Base-by-base conservation (phyloP, 2,888 invertebrate species). In the Xylota segnis region DNA sequence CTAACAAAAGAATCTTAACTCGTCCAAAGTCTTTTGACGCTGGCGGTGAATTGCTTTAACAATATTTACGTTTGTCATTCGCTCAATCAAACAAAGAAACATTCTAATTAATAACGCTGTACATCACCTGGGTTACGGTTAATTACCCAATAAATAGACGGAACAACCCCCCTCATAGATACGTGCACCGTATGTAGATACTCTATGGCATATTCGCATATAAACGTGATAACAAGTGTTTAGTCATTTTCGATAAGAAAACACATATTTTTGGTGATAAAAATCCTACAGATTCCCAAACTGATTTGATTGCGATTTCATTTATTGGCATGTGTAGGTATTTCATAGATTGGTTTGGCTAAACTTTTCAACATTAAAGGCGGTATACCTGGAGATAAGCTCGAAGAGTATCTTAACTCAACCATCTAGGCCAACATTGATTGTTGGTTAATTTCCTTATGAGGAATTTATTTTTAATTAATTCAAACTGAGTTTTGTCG, bases 111-210 rank as follows among this genome's bases (percentile, higher is more conserved):
- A 6, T n/a, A 37, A 14, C 34, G 37, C 18, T 5, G n/a, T 52
- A 14, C 66, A 47, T 66, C 66, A 27, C 14, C 10, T 54, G 27
- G 23, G 14, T 6, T 4, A 12, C 10, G 23, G 27, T 66, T 52
- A 52, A 66, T 16, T 34, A 16, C 34, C 65, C 65, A 66, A 50
- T 37, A 65, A 65, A 65, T 50, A 65, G 32, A 9, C 18, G 18
- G n/a, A 14, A 37, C 66, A 40, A 27, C 34, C 34, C 32, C 43
- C 32, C 32, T 7, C 29, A 23, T 14, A 43, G 59, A 59, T 47
- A 10, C 32, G 5, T 12, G 12, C 3, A 23, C 23, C 2, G 18
- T 45, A 45, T 43, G 4, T 40, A 23, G 23, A 7, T 32, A 32
- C 32, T 32, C 5, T 32, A 5, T 29, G 43, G 5, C n/a, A 16